Base-by-base conservation (phyloP, 2,888 invertebrate genomes). In the Drosophila monieri region DNA sequence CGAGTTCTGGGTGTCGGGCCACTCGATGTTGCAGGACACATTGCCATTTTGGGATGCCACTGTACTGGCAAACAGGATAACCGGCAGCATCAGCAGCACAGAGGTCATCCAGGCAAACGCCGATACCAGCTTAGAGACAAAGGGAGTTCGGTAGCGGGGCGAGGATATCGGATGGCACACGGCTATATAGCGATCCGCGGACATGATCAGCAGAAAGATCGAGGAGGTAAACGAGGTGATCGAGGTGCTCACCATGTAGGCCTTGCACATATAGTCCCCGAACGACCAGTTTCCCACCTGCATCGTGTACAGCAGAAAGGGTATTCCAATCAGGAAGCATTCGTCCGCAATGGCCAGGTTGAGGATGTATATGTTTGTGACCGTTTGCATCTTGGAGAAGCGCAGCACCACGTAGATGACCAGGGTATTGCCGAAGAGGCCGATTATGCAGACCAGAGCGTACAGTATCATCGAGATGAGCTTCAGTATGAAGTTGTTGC, bases 381-480 rank as follows among this genome's bases (percentile, higher is more conserved):
- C 97, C 0, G 97, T 98, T 90, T 98, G 97, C 97, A 98, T 98
- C 92, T 97, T 97, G 61, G 97, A 96, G 92, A 96, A 98, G 46
- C 97, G 94, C 48, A 96, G 92, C 14, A 97, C 97, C 32, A 97
- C 97, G 92, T 97, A 97, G 86, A 97, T 97, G 74, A 98, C 97
- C 54, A 98, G 93, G 0, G 97, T 96, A 92, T 98, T 98, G 32
- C 97, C 98, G 15, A 97, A 94, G 0, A 98, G 93, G 0, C 98
- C 98, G 12, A 97, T 94, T 27, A 97, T 93, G 91, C 97, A 97
- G 6, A 98, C 96, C 12, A 96, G 92, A 0, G 95, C 95, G 90
- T 97, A 97, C 44, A 97, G 93, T 23, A 96, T 94, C 91, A 96
- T 96, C 3, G 94, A 93, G 59, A 94, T 92, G 27, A 94, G 90